Conservation (phyloP, 2,888 invertebrate species). For the Chrysina gloriosa region DNA sequence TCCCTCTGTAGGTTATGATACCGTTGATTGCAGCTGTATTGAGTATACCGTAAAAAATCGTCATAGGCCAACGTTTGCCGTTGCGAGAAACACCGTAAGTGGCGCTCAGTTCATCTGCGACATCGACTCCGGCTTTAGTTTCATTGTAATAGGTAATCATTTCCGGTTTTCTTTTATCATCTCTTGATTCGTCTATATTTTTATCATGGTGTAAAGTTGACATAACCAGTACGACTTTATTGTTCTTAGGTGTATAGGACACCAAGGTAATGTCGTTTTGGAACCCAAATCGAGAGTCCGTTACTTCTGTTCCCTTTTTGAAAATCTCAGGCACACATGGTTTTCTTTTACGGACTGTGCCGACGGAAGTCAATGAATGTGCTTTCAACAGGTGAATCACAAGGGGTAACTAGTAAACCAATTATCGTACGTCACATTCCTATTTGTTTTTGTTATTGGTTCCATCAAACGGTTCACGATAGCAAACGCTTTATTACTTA, state of each 20-base stretch:
- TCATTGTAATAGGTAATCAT: constrained; percentile 53
- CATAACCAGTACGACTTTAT: constrained; percentile 49
- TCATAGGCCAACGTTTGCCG: no score
- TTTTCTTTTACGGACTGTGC: neutral
- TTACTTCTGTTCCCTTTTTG: constrained; percentile 24
- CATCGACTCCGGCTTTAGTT: constrained; percentile 52
- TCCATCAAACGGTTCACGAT: constrained; percentile 33
- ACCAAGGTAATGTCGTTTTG: constrained; percentile 50
- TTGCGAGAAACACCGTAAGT: no score
- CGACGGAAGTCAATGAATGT: neutral
- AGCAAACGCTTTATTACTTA: neutral
- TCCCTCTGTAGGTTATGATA: no score
- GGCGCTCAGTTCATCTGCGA: no score
- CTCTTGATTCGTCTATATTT: neutral
- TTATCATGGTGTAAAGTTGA: constrained; percentile 51
- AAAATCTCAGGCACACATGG: neutral
- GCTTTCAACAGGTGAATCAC: neutral
- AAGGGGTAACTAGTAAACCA: neutral
- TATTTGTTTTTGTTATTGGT: constrained; percentile 26
- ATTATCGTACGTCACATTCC: constrained; percentile 7
- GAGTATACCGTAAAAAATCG: no score
- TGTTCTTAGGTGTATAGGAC: constrained; percentile 51
- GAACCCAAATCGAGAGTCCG: constrained; percentile 45
- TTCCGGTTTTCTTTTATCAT: constrained; percentile 47
- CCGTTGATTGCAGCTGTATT: no score